Percentiles rank a stretch among this genome's conserved stretches.
These are phyloP conservation scores for Tinamus guttatus DNA, from an alignment of 2,113 vertebrate genomes.

Conservation along the genomic window DNA sequence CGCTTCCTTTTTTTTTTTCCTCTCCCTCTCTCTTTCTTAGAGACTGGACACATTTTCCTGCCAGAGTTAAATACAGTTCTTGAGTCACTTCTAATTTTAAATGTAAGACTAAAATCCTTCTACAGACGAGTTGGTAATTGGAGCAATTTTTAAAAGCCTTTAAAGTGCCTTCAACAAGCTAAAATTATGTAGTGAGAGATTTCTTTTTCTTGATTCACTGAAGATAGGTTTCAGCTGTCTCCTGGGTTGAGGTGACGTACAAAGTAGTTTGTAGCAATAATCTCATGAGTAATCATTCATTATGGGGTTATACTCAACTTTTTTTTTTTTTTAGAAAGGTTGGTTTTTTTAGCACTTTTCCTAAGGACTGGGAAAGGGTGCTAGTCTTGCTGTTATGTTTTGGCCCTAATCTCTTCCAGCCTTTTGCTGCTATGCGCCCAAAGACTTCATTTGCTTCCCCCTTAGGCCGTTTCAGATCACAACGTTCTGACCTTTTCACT, in stretches of 20 bases:
- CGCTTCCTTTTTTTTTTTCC: conserved; percentile 34
- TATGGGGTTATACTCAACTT: not conserved
- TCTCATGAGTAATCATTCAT: not conserved
- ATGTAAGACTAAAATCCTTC: conserved; percentile 16
- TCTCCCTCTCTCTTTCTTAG: conserved; percentile 26
- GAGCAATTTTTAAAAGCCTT: conserved; percentile 50
- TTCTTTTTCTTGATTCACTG: not conserved
- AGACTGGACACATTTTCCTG: not conserved
- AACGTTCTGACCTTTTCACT: not conserved
- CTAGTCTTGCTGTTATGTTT: not conserved
- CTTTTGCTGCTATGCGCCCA: not conserved
- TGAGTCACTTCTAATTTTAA: conserved; percentile 14
- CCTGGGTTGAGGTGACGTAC: not conserved
- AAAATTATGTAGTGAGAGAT: not conserved
- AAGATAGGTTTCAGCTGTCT: not conserved
- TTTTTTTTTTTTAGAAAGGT: not conserved
- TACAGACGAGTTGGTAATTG: not conserved
- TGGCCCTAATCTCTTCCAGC: not conserved
- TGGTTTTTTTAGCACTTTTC: not conserved
- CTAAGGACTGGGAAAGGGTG: not conserved
- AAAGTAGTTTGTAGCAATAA: conserved; percentile 47
- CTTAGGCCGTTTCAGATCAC: not conserved
- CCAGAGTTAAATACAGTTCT: conserved; percentile 22
- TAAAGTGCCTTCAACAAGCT: conserved; percentile 59
- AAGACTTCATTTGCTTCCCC: not conserved